phyloP scores from a whole-genome alignment of 2,797 vertebrate genomes.

The Rhinatrema bivittatum region DNA sequence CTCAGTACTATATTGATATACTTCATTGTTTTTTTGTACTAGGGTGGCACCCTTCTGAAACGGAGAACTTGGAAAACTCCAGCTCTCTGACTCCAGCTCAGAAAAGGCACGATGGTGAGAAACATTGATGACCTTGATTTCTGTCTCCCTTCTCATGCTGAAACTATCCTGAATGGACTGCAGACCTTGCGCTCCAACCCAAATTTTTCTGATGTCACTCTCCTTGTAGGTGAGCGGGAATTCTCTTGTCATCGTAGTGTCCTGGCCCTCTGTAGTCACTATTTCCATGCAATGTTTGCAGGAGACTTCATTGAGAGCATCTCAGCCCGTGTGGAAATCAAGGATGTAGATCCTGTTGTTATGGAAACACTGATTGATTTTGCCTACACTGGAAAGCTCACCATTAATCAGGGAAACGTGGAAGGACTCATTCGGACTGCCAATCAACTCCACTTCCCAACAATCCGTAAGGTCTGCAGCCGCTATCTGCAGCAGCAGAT shows the following conservation, averaged over 20 bases:
- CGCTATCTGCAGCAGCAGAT: conserved; percentile 95
- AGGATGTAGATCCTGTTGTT: conserved; percentile 65
- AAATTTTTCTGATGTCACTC: conserved; percentile 78
- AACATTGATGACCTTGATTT: conserved; percentile 91
- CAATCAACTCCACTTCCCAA: conserved; percentile 84
- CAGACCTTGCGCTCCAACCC: conserved; percentile 72
- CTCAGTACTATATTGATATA: too few species aligned
- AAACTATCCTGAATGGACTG: conserved; percentile 81
- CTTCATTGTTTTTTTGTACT: too few species aligned
- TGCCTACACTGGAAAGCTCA: conserved; percentile 86
- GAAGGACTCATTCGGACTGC: conserved; percentile 79
- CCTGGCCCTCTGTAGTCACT: conserved; percentile 87
- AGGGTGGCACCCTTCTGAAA: too few species aligned
- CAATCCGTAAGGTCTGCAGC: conserved; percentile 79
- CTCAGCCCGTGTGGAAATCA: conserved; percentile 78
- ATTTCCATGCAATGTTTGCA: conserved; percentile 89
- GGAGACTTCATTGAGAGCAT: conserved; percentile 91
- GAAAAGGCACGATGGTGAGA: too few species aligned
- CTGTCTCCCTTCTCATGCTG: conserved; percentile 81
- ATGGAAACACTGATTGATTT: conserved; percentile 80
- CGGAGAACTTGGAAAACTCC: too few species aligned
- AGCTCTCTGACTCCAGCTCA: too few species aligned
- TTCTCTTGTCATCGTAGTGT: conserved; percentile 87
- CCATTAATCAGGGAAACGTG: conserved; percentile 87
- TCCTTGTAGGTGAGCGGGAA: conserved; percentile 68